Evolutionary conservation across 2,797 vertebrate genomes (phyloP).

Genomic region (Todus mexicanus): DNA sequence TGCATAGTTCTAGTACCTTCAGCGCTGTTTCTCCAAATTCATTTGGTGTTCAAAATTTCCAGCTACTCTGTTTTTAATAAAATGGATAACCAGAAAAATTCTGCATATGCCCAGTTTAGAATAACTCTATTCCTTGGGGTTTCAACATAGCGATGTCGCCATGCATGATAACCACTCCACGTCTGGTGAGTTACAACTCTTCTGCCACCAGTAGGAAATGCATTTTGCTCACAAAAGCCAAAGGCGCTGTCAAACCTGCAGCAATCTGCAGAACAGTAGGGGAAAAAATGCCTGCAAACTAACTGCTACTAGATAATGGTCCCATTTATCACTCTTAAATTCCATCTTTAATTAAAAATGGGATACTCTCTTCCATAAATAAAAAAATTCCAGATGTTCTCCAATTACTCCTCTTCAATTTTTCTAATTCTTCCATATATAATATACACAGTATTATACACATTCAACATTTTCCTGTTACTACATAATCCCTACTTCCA

Average conservation of each 20-base stretch:
- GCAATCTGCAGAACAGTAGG: conserved; percentile 6
- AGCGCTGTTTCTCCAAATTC: conserved; percentile 18
- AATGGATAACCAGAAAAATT: conserved; percentile 63
- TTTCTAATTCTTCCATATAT: neutral
- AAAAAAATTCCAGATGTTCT: conserved; percentile 28
- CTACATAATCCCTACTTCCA: neutral
- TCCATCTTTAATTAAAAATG: conserved; percentile 60
- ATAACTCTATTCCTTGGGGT: conserved; percentile 54
- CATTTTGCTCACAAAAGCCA: conserved; percentile 51
- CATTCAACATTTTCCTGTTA: neutral
- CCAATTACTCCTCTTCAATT: neutral
- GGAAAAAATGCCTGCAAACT: conserved; percentile 40
- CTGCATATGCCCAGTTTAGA: conserved; percentile 45
- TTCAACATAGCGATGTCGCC: conserved; percentile 32
- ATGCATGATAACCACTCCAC: neutral
- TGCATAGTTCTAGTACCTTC: neutral
- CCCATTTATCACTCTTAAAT: conserved; percentile 50
- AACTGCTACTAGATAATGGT: conserved; percentile 15
- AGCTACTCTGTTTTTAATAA: conserved; percentile 32
- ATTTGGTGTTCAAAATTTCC: conserved; percentile 3
- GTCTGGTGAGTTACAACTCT: conserved; percentile 47
- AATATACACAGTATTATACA: neutral
- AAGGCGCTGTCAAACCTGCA: conserved; percentile 15
- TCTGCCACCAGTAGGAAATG: conserved; percentile 32
- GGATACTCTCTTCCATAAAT: conserved; percentile 35